Evolutionary conservation across 2,113 vertebrate species (phyloP).

Genomic region (Gasterosteus aculeatus): DNA sequence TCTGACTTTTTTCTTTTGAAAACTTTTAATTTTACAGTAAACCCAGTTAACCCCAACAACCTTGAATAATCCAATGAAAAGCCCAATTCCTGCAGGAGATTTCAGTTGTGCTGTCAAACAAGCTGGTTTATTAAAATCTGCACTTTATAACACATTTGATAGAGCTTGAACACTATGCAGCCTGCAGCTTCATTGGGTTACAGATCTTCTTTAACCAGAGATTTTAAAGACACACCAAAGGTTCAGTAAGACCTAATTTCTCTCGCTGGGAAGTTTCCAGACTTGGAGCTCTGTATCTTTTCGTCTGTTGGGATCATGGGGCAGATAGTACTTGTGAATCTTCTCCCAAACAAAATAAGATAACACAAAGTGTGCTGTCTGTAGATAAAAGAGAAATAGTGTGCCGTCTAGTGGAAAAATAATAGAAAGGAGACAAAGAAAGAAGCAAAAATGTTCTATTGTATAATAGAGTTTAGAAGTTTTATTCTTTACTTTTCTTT

Average conservation of each 20-base stretch:
- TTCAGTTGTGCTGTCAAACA: constrained; percentile 13
- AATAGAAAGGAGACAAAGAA: constrained; percentile 51
- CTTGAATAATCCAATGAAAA: constrained; percentile 11
- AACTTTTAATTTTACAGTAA: neutral
- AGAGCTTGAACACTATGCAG: constrained; percentile 8
- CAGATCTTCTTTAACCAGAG: constrained; percentile 53
- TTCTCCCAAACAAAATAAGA: constrained; percentile 81
- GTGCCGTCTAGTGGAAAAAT: constrained; percentile 67
- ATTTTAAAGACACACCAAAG: constrained; percentile 69
- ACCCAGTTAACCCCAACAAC: neutral
- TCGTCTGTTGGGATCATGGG: constrained; percentile 74
- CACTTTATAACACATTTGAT: constrained; percentile 18
- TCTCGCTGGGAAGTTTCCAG: constrained; percentile 76
- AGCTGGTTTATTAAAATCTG: constrained; percentile 9
- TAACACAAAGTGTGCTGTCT: constrained; percentile 83
- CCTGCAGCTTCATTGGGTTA: constrained; percentile 23
- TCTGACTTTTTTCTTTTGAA: neutral
- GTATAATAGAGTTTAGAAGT: constrained; percentile 79
- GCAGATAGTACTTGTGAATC: constrained; percentile 71
- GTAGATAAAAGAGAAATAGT: constrained; percentile 84
- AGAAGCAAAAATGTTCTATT: constrained; percentile 61
- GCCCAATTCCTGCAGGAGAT: neutral
- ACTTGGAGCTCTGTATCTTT: constrained; percentile 79
- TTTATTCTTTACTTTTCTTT: constrained; percentile 64
- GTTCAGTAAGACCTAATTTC: constrained; percentile 75